phyloP scores from a whole-genome alignment of 2,797 vertebrate species.

The Cetoscarus ocellatus region DNA sequence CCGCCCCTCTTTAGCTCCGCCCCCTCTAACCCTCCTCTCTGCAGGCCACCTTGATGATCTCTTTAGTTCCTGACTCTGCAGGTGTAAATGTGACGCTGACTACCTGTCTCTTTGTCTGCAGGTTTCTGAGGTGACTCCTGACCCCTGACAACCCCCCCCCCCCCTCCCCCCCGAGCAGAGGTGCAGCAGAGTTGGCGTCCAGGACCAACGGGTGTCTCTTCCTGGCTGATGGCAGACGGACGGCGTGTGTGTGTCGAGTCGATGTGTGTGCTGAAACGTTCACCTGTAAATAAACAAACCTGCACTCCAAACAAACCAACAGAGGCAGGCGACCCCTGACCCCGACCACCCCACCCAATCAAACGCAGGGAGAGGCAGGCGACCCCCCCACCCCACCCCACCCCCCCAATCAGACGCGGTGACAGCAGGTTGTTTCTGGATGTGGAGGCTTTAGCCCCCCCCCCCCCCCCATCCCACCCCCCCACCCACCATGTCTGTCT shows the following conservation, averaged over 20 bases:
- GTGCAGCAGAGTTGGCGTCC: constrained; percentile 66
- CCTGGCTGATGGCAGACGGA: constrained; percentile 68
- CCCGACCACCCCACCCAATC: no score
- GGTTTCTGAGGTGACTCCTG: constrained; percentile 68
- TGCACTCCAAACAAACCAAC: constrained; percentile 78
- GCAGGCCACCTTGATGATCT: neutral
- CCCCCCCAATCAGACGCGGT: no score
- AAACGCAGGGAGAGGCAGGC: no score
- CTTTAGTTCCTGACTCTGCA: neutral
- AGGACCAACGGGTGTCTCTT: constrained; percentile 72
- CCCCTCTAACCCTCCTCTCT: neutral
- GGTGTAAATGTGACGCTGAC: neutral
- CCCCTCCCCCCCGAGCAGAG: constrained; percentile 28
- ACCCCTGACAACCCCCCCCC: neutral
- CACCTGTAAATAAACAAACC: constrained; percentile 87
- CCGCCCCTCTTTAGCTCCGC: neutral
- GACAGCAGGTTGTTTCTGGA: constrained; percentile 61
- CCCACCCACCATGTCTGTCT: constrained; percentile 72
- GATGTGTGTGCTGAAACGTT: constrained; percentile 89
- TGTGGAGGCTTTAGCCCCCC: constrained; percentile 82
- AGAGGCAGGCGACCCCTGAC: no score
- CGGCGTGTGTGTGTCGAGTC: constrained; percentile 78
- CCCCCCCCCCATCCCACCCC: constrained; percentile 51
- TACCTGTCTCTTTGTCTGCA: constrained; percentile 37
- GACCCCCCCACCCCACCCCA: no score